Evolutionary conservation across 2,888 invertebrate species (phyloP).

Genomic region (Scaptodrosophila latifasciaeformis): DNA sequence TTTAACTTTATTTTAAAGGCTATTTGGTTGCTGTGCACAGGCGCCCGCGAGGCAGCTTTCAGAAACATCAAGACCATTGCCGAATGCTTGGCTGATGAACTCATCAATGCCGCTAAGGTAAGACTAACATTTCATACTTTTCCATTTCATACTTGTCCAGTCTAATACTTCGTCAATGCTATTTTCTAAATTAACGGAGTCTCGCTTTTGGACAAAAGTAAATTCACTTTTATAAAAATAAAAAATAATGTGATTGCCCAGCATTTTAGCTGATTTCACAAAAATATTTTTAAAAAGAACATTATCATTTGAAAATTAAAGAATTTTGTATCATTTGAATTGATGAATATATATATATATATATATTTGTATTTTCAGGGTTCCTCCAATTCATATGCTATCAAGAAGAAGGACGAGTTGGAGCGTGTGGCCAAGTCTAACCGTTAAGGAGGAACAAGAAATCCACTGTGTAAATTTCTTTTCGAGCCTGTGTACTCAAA

Average conservation of each 20-base stretch:
- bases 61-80: slow-evolving; percentile 99
- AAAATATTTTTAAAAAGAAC: too few relatives aligned
- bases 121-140: slow-evolving; percentile 9
- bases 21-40: slow-evolving; percentile 99
- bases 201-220: slow-evolving; percentile 36
- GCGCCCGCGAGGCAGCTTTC: slow-evolving; percentile 99
- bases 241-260: too few relatives aligned
- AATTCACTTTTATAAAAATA: too few relatives aligned
- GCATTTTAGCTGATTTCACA: too few relatives aligned
- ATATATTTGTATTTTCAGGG: slow-evolving; percentile 78
- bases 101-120: slow-evolving; percentile 99
- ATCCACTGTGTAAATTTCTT: slow-evolving; percentile 29
- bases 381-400: slow-evolving; percentile 99
- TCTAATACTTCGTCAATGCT: slow-evolving; percentile 37
- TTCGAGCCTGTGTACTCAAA: slow-evolving; percentile 6
- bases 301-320: too few relatives aligned
- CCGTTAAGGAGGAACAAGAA: slow-evolving; percentile 83
- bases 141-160: not conserved
- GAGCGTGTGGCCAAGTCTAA: slow-evolving; percentile 99
- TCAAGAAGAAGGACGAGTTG: slow-evolving; percentile 99
- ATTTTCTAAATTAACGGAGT: slow-evolving; percentile 33
- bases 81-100: slow-evolving; percentile 99
- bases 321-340: not conserved
- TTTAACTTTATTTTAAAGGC: slow-evolving; percentile 77
- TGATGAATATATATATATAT: not conserved